Percentiles rank a stretch among this genome's conserved stretches.
Evolutionary conservation across 2,113 vertebrate genomes (phyloP).

Genomic region (Potamarius usumacintae): DNA sequence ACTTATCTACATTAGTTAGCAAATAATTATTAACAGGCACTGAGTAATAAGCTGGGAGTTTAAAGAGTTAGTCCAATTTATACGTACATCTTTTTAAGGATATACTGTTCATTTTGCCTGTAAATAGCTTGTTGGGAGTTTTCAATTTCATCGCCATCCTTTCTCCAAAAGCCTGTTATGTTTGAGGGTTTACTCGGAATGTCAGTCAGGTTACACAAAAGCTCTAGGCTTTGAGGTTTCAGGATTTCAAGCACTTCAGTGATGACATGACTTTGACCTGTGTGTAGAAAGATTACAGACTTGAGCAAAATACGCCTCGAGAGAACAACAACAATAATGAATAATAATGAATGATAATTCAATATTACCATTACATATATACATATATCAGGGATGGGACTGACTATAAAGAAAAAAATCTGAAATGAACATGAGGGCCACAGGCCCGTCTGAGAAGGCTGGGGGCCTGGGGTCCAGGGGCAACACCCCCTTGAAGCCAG

Average conservation of each 20-base stretch:
- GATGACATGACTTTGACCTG: slow-evolving; percentile 58
- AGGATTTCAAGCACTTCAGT: slow-evolving; percentile 58
- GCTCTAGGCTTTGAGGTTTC: slow-evolving; percentile 46
- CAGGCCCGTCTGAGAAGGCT: too few relatives aligned
- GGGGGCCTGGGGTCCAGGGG: too few relatives aligned
- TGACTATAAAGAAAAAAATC: too few relatives aligned
- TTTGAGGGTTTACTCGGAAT: slow-evolving; percentile 47
- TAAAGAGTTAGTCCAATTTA: not conserved
- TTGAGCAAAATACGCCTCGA: not conserved
- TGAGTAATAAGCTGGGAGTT: not conserved
- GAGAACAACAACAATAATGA: not conserved
- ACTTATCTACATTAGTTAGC: not conserved
- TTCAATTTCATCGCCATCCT: slow-evolving; percentile 59
- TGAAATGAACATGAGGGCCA: too few relatives aligned
- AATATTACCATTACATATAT: too few relatives aligned
- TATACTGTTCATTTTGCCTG: slow-evolving; percentile 57
- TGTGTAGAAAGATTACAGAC: slow-evolving; percentile 17
- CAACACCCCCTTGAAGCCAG: too few relatives aligned
- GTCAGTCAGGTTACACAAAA: slow-evolving; percentile 64
- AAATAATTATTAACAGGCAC: not conserved
- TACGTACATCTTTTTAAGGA: slow-evolving; percentile 61
- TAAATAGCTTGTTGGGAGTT: slow-evolving; percentile 49
- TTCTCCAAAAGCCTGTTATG: slow-evolving; percentile 64
- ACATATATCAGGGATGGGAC: too few relatives aligned
- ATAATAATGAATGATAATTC: not conserved